These are phyloP conservation scores for Drosophila ohnishii DNA, from an alignment of 1,140 invertebrate genomes.

Conservation along the genomic window DNA sequence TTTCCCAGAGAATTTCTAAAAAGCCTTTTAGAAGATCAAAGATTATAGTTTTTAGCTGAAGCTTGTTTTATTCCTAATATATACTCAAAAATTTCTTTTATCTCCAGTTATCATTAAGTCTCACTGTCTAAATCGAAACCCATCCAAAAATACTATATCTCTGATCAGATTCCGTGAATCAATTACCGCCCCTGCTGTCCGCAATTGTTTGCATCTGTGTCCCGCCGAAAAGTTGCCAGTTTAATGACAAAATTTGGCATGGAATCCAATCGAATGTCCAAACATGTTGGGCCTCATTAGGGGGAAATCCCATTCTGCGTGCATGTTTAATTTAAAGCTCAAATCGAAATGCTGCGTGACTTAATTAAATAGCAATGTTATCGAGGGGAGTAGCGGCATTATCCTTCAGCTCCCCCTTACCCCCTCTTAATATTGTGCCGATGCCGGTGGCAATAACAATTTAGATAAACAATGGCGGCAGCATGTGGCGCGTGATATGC, in stretches of 20 bases:
- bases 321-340: slow-evolving; percentile 68
- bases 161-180: slow-evolving; percentile 17
- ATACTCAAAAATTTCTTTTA: background rate
- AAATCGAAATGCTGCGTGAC: slow-evolving; percentile 75
- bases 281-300: slow-evolving; percentile 59
- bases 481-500: slow-evolving; percentile 67
- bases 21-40: too few species aligned
- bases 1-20: too few species aligned
- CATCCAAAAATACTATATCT: background rate
- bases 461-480: slow-evolving; percentile 66
- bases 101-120: background rate
- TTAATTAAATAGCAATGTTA: slow-evolving; percentile 77
- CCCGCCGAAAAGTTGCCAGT: slow-evolving; percentile 14
- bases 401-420: background rate
- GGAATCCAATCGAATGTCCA: slow-evolving; percentile 36
- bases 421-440: background rate
- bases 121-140: background rate
- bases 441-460: slow-evolving; percentile 58
- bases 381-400: slow-evolving; percentile 9
- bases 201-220: slow-evolving; percentile 14
- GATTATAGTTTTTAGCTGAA: too few species aligned
- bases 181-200: slow-evolving; percentile 31
- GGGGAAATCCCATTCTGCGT: slow-evolving; percentile 24
- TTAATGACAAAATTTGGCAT: slow-evolving; percentile 2
- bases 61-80: background rate